phyloP scores from a whole-genome alignment of 2,113 vertebrate species.

The Elanus axillaris region DNA sequence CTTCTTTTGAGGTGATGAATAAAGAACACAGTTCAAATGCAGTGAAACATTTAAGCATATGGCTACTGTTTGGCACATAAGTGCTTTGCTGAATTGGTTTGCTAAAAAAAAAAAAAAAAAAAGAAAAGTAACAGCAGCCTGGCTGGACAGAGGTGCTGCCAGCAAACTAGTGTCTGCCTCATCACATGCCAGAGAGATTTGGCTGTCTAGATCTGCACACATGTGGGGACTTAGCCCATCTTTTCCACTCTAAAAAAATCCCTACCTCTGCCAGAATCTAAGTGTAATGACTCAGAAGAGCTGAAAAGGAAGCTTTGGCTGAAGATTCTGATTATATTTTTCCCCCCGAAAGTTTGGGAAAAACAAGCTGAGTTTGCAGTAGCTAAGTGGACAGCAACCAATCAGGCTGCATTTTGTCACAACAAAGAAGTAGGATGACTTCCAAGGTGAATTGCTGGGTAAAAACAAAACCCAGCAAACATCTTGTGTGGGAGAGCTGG shows the following conservation, averaged over 20 bases:
- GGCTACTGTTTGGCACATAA: neutral
- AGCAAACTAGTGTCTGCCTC: neutral
- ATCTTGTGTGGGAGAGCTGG: neutral
- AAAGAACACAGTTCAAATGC: neutral
- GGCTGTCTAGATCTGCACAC: neutral
- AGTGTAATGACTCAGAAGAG: neutral
- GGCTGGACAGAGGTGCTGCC: neutral
- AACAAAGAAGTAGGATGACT: slow-evolving; percentile 13
- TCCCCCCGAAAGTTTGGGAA: neutral
- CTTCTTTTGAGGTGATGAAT: neutral
- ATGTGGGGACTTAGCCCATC: neutral
- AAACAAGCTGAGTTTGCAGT: slow-evolving; percentile 13
- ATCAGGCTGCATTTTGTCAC: neutral
- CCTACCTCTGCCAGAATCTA: neutral
- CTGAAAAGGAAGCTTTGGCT: neutral
- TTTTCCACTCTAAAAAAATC: neutral
- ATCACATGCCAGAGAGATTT: neutral
- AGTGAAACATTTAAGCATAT: neutral
- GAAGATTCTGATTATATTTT: neutral
- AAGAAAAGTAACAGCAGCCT: neutral
- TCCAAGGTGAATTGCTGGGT: slow-evolving; percentile 16
- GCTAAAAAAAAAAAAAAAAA: neutral
- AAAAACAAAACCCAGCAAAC: neutral
- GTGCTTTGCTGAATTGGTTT: neutral
- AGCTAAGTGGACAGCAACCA: neutral